Evolutionary conservation across 2,888 invertebrate species (phyloP).

Genomic region (Epistrophella euchroma): DNA sequence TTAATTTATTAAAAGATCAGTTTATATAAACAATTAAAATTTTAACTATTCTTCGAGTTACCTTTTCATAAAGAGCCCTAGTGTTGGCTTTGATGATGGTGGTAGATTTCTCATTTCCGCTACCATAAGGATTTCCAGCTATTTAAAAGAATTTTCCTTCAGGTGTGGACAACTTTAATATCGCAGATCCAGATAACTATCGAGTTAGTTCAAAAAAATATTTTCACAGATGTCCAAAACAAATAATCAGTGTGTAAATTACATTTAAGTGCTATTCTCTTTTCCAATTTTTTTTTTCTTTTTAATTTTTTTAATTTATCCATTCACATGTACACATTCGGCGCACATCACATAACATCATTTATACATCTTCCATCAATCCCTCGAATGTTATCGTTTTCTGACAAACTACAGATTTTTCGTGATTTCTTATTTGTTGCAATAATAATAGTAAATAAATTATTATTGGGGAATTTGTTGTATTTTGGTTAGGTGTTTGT

Average conservation of each 20-base stretch:
- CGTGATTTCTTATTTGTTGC: not conserved
- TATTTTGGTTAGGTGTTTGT: not conserved
- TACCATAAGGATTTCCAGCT: not conserved
- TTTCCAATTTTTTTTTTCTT: not conserved
- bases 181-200: no score
- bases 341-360: slow-evolving; percentile 3
- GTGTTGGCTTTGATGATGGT: not conserved
- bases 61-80: slow-evolving; percentile 16
- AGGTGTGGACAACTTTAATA: not conserved
- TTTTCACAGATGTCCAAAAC: not conserved
- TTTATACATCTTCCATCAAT: not conserved
- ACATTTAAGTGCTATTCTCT: not conserved
- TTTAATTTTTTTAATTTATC: not conserved
- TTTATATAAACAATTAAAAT: not conserved
- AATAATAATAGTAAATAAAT: not conserved
- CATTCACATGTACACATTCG: slow-evolving; percentile 29
- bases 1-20: not conserved
- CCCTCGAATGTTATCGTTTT: slow-evolving; percentile 3
- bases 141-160: not conserved
- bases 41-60: not conserved
- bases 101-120: not conserved
- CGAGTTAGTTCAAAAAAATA: not conserved
- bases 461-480: not conserved
- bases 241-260: not conserved
- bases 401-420: not conserved